Evolutionary conservation across 37 sponge, comb jelly and placozoan species (phyloP).

Genomic region (Beroe forskalii): DNA sequence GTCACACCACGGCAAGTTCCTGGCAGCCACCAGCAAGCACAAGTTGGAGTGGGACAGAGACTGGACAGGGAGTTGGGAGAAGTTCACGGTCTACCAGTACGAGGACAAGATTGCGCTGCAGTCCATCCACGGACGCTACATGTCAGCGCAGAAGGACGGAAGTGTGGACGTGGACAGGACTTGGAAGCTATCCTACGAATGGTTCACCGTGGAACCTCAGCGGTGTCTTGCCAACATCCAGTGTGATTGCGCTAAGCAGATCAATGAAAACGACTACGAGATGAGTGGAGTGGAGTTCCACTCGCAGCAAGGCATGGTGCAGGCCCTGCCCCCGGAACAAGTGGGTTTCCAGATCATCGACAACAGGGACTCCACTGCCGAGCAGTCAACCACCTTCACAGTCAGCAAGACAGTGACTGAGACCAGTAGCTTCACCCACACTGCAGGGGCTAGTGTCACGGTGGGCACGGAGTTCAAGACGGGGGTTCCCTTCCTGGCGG

Average conservation of each 20-base stretch:
- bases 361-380: neutral
- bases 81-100: constrained; percentile 3
- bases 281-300: neutral
- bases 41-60: constrained; percentile 16
- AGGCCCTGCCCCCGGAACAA: neutral
- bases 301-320: neutral
- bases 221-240: neutral
- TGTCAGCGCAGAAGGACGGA: constrained; percentile 23
- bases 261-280: neutral
- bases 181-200: neutral
- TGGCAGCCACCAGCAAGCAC: neutral
- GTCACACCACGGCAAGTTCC: neutral
- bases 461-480: constrained; percentile 5
- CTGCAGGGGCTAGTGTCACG: constrained; percentile 41
- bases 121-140: neutral
- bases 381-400: neutral
- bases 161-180: constrained; percentile 18
- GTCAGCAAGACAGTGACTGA: constrained; percentile 3
- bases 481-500: constrained; percentile 5
- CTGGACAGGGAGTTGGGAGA: neutral
- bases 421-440: neutral
- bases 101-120: constrained; percentile 21
- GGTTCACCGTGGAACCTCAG: constrained; percentile 25
- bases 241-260: neutral
- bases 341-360: constrained; percentile 32